phyloP scores from a whole-genome alignment of 2,888 invertebrate genomes.

The Azorinus chamasolen region DNA sequence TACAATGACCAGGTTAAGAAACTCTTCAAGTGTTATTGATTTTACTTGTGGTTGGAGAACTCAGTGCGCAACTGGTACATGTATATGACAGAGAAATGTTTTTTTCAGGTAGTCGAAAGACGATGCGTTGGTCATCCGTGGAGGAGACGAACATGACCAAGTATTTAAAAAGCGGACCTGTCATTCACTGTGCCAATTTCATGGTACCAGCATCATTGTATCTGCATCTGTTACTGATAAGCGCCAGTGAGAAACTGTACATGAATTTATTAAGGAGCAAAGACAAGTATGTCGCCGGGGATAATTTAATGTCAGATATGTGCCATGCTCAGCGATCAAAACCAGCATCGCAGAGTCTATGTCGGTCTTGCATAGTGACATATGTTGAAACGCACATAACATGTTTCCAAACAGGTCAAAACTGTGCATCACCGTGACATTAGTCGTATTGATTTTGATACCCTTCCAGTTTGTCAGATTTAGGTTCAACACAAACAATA shows the following conservation, averaged over 20 bases:
- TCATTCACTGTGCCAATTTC: conserved; percentile 19
- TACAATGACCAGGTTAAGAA: neutral
- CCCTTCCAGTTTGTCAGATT: too few species aligned
- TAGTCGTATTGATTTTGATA: too few species aligned
- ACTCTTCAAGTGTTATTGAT: conserved; percentile 4
- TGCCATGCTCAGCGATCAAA: conserved; percentile 23
- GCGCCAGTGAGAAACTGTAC: conserved; percentile 33
- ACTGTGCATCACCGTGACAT: too few species aligned
- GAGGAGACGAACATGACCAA: conserved; percentile 27
- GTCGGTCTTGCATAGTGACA: conserved; percentile 2
- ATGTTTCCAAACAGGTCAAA: neutral
- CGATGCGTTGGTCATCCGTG: conserved; percentile 19
- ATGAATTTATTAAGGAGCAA: conserved; percentile 17
- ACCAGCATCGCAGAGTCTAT: conserved; percentile 7
- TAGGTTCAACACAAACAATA: too few species aligned
- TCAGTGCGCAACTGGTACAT: conserved; percentile 12
- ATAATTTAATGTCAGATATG: conserved; percentile 19
- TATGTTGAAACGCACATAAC: conserved; percentile 17
- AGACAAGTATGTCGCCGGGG: conserved; percentile 9
- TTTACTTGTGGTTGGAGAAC: conserved; percentile 14
- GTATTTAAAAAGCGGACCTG: conserved; percentile 17
- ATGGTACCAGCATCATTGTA: neutral
- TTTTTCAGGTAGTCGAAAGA: conserved; percentile 9
- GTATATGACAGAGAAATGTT: conserved; percentile 23
- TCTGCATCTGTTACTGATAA: conserved; percentile 7